Percentiles rank a stretch among this genome's conserved stretches.
phyloP scores from a whole-genome alignment of 2,888 invertebrate species.

The Synergus laeviventris region DNA sequence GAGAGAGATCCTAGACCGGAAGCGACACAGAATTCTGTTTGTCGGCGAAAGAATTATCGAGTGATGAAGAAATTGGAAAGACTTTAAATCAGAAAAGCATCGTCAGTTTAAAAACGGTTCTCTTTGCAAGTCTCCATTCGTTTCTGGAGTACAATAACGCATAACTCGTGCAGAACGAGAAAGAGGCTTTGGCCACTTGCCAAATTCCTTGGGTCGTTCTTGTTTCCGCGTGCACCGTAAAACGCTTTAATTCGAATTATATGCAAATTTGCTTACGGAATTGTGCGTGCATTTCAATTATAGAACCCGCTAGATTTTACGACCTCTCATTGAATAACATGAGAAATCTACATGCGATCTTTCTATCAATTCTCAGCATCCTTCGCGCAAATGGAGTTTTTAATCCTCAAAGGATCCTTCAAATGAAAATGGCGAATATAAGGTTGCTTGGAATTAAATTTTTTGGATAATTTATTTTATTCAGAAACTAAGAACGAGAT shows the following conservation, averaged over 20 bases:
- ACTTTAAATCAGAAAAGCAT: conserved; percentile 12
- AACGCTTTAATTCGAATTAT: conserved; percentile 57
- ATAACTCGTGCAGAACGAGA: conserved; percentile 16
- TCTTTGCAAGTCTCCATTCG: background rate
- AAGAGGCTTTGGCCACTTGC: conserved; percentile 48
- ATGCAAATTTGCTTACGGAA: conserved; percentile 51
- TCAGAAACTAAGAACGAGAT: background rate
- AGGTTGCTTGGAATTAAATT: background rate
- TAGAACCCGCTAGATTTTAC: conserved; percentile 50
- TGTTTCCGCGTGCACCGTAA: conserved; percentile 15
- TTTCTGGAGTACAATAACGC: background rate
- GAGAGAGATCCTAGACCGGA: conserved; percentile 40
- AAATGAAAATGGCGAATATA: background rate
- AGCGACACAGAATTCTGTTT: conserved; percentile 24
- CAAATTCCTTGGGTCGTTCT: conserved; percentile 43
- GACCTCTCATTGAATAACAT: conserved; percentile 35
- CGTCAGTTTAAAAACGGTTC: background rate
- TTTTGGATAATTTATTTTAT: background rate
- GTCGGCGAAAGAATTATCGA: conserved; percentile 28
- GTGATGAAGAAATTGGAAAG: background rate
- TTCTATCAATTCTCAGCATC: background rate
- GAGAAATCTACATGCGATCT: background rate
- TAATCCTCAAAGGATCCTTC: background rate
- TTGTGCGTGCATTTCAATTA: conserved; percentile 52
- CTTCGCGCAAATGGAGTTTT: background rate